phyloP scores from a whole-genome alignment of 2,113 vertebrate genomes.

The Plectropomus leopardus region DNA sequence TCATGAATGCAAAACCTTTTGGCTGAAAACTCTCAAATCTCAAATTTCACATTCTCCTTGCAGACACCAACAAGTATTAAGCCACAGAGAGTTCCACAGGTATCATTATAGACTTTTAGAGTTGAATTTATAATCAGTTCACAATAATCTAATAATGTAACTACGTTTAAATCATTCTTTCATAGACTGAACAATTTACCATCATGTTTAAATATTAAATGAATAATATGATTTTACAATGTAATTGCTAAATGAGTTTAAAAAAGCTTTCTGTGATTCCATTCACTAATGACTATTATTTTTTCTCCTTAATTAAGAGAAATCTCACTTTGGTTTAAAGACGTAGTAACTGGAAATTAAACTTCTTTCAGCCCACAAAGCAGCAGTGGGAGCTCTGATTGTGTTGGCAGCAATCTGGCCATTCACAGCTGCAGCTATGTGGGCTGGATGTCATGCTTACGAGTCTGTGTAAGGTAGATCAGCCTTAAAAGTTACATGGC shows the following conservation, averaged over 20 bases:
- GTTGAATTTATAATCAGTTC: background rate
- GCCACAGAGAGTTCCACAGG: background rate
- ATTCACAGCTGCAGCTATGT: background rate
- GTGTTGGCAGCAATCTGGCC: background rate
- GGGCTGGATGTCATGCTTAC: background rate
- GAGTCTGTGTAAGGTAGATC: background rate
- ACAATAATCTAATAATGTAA: background rate
- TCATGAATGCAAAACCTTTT: background rate
- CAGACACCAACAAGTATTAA: conserved; percentile 6
- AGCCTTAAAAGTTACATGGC: background rate
- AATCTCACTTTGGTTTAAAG: background rate
- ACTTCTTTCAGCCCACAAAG: background rate
- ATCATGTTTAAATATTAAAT: background rate
- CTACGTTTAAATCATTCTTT: background rate
- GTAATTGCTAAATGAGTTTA: background rate
- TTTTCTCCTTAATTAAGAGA: background rate
- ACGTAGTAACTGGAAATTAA: background rate
- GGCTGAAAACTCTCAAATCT: conserved; percentile 13
- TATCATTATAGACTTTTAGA: background rate
- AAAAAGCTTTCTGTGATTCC: no score
- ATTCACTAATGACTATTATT: no score
- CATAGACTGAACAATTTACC: background rate
- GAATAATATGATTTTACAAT: background rate
- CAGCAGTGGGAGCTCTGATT: background rate
- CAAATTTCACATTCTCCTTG: conserved; percentile 7